Base-by-base conservation (phyloP, 2,888 invertebrate species). In the Saturnia pavonia region DNA sequence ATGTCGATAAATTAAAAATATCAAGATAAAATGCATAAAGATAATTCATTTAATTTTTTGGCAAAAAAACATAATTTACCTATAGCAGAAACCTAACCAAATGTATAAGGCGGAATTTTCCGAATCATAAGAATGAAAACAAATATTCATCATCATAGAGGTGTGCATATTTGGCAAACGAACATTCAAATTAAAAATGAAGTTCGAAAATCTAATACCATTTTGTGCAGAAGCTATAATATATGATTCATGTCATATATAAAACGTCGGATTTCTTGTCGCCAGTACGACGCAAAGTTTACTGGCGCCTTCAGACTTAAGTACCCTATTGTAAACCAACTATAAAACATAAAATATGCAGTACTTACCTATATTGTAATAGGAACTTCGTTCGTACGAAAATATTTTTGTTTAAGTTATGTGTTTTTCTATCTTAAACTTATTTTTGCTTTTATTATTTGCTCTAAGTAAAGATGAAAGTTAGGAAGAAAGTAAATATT, bases 251-350 rank as follows among this genome's bases (percentile, higher is more conserved):
- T 65, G 22, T 9, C 19, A 34, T 65, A 65, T 16, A 65, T 40
- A 40, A n/a, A 65, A 65, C 40, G 65, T 65, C 40, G 65, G 65
- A 65, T 65, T 65, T 65, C 65, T 9, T 65, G 40, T 40, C 65
- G 65, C 65, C 65, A 9, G 65, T 40, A 11, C 65, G 22, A 22
- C 65, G 16, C 25, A 34, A 7, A 65, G 40, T 40, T 65, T 65
- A 65, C 65, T 65, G 65, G 65, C 65, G 65, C 40, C 65, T 40
- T 65, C 40, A 40, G n/a, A 65, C 40, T 40, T 40, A 65, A 65
- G 65, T 65, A 65, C n/a, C 40, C 65, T 40, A 65, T 65, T 65
- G 65, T 65, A 7, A 60, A 60, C 12, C 65, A 40, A 65, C 40
- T n/a, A 65, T 65, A 40, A 27, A 65, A 40, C 40, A 65, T 65